phyloP scores from a whole-genome alignment of 2,113 vertebrate species.

The Coptodon bakossiorum region DNA sequence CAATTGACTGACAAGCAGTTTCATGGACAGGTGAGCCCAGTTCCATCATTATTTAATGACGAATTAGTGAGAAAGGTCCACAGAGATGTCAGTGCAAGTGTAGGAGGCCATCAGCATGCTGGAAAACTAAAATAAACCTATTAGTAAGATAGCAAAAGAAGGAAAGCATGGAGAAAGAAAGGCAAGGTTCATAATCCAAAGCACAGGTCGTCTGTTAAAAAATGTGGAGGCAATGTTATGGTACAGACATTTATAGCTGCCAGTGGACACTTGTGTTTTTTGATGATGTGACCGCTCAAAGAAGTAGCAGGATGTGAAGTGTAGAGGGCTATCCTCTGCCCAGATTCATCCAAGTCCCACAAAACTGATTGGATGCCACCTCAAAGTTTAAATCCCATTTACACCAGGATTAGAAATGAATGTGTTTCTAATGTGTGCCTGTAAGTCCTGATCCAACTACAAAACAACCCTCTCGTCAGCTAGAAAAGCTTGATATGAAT shows the following conservation, averaged over 20 bases:
- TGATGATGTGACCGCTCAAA: not conserved
- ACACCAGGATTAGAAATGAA: not conserved
- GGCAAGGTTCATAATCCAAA: not conserved
- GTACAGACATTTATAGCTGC: not conserved
- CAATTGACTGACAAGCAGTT: not conserved
- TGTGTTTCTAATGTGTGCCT: not conserved
- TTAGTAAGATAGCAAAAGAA: not conserved
- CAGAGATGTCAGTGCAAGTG: not conserved
- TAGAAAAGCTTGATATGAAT: not conserved
- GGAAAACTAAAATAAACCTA: not conserved
- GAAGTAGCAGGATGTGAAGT: not conserved
- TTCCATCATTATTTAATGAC: not conserved
- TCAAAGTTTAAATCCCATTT: not conserved
- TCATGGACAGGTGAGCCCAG: not conserved
- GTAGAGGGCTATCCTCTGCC: not conserved
- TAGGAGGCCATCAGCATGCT: not conserved
- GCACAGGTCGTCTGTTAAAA: not conserved
- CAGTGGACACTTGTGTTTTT: too few relatives aligned
- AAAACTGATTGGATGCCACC: not conserved
- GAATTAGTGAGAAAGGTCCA: not conserved
- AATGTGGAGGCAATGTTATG: not conserved
- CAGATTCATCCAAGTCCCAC: not conserved
- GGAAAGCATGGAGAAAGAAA: not conserved
- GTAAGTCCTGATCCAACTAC: not conserved
- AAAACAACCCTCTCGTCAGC: fast-evolving